Base-by-base conservation (phyloP, 1,140 invertebrate species). In the Adelges cooleyi region DNA sequence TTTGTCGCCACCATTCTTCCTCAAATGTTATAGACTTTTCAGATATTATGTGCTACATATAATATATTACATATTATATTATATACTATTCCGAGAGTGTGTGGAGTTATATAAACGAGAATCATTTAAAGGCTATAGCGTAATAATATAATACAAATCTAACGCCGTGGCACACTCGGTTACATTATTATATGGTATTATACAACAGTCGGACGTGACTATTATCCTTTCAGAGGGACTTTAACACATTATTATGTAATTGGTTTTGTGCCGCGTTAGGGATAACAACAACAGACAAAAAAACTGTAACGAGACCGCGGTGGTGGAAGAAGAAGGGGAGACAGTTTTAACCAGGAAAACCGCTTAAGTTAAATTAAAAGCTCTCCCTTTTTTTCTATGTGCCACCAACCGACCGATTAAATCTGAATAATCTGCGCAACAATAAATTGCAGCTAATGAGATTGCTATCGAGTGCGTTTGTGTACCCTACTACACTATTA, bases 281-380 rank as follows among this genome's bases (percentile, higher is more conserved):
- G 29, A 33, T 33, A 11, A 6, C n/a, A n/a, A n/a, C n/a, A n/a
- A n/a, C n/a, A n/a, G n/a, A 33, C 5, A 33, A 33, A 33, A 33
- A 33, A 33, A 33, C 5, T 33, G 29, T 6, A 33, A 33, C 29
- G 29, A 33, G 29, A 11, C 17, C 42, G 25, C 3, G 42, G 23
- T 17, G 18, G 15, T n/a, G 36, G 22, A 25, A 48, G 33, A 62
- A 48, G 10, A 17, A 46, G 56, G 56, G 42, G n/a, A n/a, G n/a
- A n/a, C n/a, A 48, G 56, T 62, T 44, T 62, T 46, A 62, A 62
- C 56, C 40, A 62, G 56, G 56, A 62, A 62, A 62, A 62, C 56
- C 56, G 56, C 56, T 62, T 46, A 62, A 46, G 56, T 48, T 46
- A 62, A 62, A 62, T 62, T 48, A 62, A 62, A 62, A 46, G 56